Conservation (phyloP, 2,888 invertebrate species). For the Disparrhopalites patrizii region DNA sequence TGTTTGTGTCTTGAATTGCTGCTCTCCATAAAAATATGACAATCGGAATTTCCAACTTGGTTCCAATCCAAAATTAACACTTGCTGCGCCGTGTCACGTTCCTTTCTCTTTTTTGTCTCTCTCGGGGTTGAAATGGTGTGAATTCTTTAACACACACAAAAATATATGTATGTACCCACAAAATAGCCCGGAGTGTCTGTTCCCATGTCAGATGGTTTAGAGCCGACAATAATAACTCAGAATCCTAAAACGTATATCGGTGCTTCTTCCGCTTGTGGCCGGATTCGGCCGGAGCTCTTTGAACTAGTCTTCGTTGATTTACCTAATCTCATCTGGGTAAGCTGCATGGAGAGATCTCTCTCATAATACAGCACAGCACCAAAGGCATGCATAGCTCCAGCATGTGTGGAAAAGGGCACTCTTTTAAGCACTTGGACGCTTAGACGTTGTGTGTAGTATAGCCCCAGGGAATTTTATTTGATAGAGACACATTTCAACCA, state of each 20-base stretch:
- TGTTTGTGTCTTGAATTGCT: background rate
- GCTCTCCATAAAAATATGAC: background rate
- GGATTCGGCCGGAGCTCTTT: constrained; percentile 28
- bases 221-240: constrained; percentile 39
- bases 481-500: background rate
- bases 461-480: no score
- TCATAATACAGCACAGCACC: background rate
- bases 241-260: constrained; percentile 40
- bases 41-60: no score
- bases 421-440: no score
- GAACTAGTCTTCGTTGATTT: constrained; percentile 22
- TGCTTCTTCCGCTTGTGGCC: constrained; percentile 29
- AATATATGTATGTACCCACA: no score
- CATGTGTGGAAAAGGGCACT: no score
- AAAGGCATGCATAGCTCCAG: no score
- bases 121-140: background rate
- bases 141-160: background rate
- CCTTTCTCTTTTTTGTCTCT: no score
- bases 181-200: constrained; percentile 42
- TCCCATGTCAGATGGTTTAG: constrained; percentile 43
- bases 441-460: no score
- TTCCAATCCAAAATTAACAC: no score
- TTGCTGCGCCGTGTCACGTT: no score
- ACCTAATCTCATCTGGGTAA: constrained; percentile 23
- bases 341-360: background rate